Evolutionary conservation across 2,888 invertebrate genomes (phyloP).

Genomic region (Ellobium chinense): DNA sequence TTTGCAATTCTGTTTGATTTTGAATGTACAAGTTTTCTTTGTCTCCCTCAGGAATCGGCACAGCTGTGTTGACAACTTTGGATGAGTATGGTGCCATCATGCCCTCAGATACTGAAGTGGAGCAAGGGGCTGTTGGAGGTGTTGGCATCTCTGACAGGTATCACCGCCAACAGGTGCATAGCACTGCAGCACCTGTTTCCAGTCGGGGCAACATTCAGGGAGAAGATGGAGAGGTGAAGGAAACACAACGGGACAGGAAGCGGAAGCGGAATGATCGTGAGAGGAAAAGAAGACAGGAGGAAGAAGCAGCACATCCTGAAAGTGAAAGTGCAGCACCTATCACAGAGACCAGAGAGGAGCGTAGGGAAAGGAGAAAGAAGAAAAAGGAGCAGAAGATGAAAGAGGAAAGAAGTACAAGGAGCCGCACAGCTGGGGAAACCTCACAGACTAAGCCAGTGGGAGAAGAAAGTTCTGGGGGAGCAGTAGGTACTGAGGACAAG

Average conservation of each 20-base stretch:
- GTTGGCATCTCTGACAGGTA: conserved; percentile 22
- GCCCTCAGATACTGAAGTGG: background rate
- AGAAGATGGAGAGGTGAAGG: background rate
- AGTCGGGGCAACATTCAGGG: background rate
- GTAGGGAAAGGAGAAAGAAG: conserved; percentile 15
- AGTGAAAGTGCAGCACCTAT: background rate
- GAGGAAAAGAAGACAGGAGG: background rate
- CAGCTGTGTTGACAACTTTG: background rate
- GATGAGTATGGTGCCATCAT: background rate
- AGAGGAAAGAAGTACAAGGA: background rate
- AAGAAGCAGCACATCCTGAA: background rate
- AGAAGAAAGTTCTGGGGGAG: background rate
- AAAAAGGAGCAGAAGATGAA: conserved; percentile 20
- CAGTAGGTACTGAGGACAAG: background rate
- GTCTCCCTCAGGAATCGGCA: background rate
- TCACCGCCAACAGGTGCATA: background rate
- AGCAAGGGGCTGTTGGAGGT: conserved; percentile 45
- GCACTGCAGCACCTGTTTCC: background rate
- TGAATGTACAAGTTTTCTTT: background rate
- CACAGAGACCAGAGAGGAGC: conserved; percentile 1
- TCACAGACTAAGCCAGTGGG: background rate
- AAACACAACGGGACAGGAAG: background rate
- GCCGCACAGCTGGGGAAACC: background rate
- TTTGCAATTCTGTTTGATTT: too few relatives aligned
- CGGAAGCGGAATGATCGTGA: conserved; percentile 16